Percentiles rank a stretch among this genome's conserved stretches.
Conservation (phyloP, 2,888 invertebrate genomes). For the Papilio gigon region DNA sequence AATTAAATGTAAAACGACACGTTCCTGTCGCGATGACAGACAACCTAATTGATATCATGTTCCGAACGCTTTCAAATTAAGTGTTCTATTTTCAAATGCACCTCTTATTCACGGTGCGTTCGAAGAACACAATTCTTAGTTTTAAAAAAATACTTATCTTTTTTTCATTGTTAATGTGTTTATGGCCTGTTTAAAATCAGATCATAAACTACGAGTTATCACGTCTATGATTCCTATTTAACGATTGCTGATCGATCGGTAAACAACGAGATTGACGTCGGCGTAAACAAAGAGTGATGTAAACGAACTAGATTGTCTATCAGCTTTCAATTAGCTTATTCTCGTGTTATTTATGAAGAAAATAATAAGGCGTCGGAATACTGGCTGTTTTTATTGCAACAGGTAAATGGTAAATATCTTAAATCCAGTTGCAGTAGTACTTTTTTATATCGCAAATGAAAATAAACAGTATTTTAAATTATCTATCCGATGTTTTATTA, state of each 20-base stretch:
- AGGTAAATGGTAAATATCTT: neutral
- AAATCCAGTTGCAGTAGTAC: neutral
- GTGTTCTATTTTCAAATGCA: constrained; percentile 62
- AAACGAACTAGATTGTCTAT: constrained; percentile 61
- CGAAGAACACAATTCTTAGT: constrained; percentile 26
- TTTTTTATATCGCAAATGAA: neutral
- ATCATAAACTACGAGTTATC: constrained; percentile 27
- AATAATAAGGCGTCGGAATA: constrained; percentile 6
- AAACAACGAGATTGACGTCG: constrained; percentile 54
- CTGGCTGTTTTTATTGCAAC: neutral
- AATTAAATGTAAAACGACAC: constrained; percentile 62
- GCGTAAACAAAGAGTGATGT: constrained; percentile 68
- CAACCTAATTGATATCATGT: constrained; percentile 76
- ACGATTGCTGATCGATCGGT: constrained; percentile 42
- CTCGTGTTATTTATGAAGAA: constrained; percentile 56
- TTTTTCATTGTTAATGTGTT: constrained; percentile 12
- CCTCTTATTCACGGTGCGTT: constrained; percentile 9
- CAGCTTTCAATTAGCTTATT: constrained; percentile 54
- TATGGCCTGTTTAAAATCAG: neutral
- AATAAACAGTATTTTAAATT: neutral
- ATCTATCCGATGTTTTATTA: neutral
- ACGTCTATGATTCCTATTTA: constrained; percentile 43
- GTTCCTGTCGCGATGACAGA: constrained; percentile 57
- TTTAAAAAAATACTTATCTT: constrained; percentile 11
- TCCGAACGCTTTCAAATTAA: constrained; percentile 61